phyloP scores from a whole-genome alignment of 2,797 vertebrate genomes.

The Craterocephalus amniculus region DNA sequence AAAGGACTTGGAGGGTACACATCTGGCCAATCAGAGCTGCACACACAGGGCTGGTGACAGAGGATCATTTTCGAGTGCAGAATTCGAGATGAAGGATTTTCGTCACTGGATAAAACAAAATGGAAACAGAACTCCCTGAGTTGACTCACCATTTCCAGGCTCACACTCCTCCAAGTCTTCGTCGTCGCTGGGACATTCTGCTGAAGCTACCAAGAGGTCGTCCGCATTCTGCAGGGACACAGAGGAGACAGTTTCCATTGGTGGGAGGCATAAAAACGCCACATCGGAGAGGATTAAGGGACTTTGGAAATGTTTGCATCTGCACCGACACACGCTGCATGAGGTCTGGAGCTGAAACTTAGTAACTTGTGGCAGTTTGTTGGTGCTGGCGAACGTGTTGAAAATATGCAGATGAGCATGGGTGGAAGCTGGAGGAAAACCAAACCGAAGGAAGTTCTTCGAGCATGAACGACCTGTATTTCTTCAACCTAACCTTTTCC shows the following conservation, averaged over 20 bases:
- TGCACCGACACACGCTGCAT: not conserved
- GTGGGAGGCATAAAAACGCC: conserved; percentile 4
- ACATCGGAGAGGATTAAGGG: conserved; percentile 15
- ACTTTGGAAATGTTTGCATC: conserved; percentile 16
- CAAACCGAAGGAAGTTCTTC: conserved; percentile 5
- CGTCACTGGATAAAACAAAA: conserved; percentile 32
- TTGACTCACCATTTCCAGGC: conserved; percentile 92
- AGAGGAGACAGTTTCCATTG: conserved; percentile 34
- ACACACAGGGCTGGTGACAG: conserved; percentile 60
- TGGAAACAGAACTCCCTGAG: conserved; percentile 69
- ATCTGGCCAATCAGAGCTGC: conserved; percentile 72
- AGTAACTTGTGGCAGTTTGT: conserved; percentile 5
- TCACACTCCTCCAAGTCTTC: conserved; percentile 96
- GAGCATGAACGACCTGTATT: too few relatives aligned
- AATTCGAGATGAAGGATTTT: conserved; percentile 17
- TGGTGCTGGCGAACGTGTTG: conserved; percentile 2
- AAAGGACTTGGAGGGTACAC: not conserved
- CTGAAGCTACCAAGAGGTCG: conserved; percentile 92
- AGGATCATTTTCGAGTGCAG: too few relatives aligned
- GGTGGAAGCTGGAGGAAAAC: conserved; percentile 11
- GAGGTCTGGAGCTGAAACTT: not conserved
- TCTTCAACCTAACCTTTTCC: too few relatives aligned
- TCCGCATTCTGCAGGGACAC: conserved; percentile 87
- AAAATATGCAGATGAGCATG: conserved; percentile 28
- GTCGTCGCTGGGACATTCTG: conserved; percentile 93